Evolutionary conservation across 2,113 vertebrate species (phyloP).

Genomic region (Pituophis catenifer): DNA sequence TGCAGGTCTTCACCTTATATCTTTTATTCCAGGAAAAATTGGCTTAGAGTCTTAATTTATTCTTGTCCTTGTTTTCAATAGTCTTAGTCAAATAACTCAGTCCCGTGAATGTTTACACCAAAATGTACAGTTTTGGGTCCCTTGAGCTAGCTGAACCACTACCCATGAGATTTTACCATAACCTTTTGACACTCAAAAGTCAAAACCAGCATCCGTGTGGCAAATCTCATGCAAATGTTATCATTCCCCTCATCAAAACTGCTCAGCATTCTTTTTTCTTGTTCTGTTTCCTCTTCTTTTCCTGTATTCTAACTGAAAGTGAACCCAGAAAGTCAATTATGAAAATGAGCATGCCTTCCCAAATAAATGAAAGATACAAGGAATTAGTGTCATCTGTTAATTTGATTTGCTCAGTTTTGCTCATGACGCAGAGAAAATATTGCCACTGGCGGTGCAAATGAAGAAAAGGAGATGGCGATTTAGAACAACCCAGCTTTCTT

Average conservation of each 20-base stretch:
- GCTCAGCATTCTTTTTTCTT: background rate
- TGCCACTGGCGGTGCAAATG: background rate
- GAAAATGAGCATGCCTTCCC: constrained; percentile 34
- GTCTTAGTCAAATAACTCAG: background rate
- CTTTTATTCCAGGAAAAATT: background rate
- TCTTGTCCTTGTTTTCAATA: background rate
- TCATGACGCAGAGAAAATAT: constrained; percentile 11
- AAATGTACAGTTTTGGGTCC: background rate
- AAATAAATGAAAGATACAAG: constrained; percentile 26
- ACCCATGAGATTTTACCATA: background rate
- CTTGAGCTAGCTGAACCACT: background rate
- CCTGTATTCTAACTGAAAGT: background rate
- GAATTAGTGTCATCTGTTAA: constrained; percentile 28
- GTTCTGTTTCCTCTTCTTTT: background rate
- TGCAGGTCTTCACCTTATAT: background rate
- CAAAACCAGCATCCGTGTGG: background rate
- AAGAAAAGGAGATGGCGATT: constrained; percentile 5
- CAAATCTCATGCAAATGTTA: background rate
- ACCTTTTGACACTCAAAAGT: background rate
- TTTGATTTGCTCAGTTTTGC: constrained; percentile 26
- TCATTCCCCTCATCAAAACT: background rate
- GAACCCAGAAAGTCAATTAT: constrained; percentile 14
- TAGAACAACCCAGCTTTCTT: constrained; percentile 21
- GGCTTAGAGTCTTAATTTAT: background rate
- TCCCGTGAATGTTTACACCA: background rate